Percentiles rank a stretch among this genome's conserved stretches.
These are phyloP conservation scores for Drosophila grimshawi DNA, from an alignment of 1,140 invertebrate species.

Conservation along the genomic window DNA sequence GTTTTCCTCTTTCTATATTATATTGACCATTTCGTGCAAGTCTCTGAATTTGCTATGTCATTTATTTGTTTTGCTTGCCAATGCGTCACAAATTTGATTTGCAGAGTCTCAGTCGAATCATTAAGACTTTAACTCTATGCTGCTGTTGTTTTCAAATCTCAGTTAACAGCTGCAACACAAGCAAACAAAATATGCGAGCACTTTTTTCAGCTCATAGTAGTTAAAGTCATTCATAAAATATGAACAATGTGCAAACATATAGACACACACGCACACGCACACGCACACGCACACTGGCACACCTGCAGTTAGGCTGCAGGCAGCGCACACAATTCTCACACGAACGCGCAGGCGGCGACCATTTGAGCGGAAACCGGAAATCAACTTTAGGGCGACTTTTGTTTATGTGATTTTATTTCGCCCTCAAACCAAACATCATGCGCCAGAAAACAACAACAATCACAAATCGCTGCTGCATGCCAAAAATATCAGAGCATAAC, in stretches of 20 bases:
- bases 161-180: conserved; percentile 13
- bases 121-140: conserved; percentile 2
- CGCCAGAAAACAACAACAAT: conserved; percentile 21
- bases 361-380: conserved; percentile 82
- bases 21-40: conserved; percentile 15
- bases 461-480: conserved; percentile 45
- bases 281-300: conserved; percentile 4
- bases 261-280: conserved; percentile 21
- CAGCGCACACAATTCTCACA: conserved; percentile 75
- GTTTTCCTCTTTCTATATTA: background rate
- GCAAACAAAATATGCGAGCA: conserved; percentile 22
- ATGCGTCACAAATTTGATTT: conserved; percentile 26
- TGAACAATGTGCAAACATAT: conserved; percentile 50
- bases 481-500: conserved; percentile 67
- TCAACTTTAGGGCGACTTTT: conserved; percentile 78
- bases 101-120: conserved; percentile 14
- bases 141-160: conserved; percentile 11
- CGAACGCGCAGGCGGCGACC: conserved; percentile 56
- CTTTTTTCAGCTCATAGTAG: conserved; percentile 17
- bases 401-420: conserved; percentile 71
- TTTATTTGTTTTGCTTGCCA: conserved; percentile 25
- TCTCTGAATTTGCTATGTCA: conserved; percentile 28
- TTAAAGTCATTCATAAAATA: conserved; percentile 79
- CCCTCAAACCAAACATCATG: conserved; percentile 16
- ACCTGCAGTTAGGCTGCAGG: conserved; percentile 72